phyloP scores from a whole-genome alignment of 2,113 vertebrate genomes.

The Thryonomys swinderianus region DNA sequence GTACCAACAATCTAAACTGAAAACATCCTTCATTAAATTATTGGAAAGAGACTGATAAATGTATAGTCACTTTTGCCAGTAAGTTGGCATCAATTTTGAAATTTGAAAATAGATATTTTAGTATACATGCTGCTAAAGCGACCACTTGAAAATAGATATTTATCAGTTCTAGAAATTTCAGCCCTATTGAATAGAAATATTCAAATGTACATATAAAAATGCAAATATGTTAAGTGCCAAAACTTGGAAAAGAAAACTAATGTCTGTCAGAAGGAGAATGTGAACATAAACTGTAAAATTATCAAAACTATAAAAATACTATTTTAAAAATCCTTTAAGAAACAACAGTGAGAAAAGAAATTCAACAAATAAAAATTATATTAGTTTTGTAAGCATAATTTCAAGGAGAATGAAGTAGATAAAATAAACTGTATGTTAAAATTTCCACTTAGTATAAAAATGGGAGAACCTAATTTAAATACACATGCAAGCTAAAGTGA shows the following conservation, averaged over 20 bases:
- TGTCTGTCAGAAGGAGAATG: not conserved
- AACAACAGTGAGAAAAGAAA: not conserved
- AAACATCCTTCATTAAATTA: not conserved
- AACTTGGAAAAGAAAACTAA: not conserved
- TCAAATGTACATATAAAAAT: not conserved
- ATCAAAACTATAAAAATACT: not conserved
- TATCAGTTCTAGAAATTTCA: not conserved
- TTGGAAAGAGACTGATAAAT: not conserved
- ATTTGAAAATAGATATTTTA: not conserved
- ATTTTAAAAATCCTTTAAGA: not conserved
- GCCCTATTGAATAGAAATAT: not conserved
- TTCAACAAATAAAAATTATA: not conserved
- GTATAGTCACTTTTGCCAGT: not conserved
- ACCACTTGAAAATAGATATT: not conserved
- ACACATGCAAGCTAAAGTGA: not conserved
- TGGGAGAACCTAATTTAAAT: not conserved
- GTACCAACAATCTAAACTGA: not conserved
- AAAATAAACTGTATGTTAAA: not conserved
- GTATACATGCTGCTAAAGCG: no score
- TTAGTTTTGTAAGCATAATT: not conserved
- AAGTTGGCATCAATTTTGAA: not conserved
- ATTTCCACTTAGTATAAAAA: not conserved
- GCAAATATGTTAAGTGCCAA: not conserved
- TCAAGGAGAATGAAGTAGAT: not conserved
- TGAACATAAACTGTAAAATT: not conserved